Evolutionary conservation across 2,797 vertebrate genomes (phyloP).

Genomic region (Pseudochirops corinnae): DNA sequence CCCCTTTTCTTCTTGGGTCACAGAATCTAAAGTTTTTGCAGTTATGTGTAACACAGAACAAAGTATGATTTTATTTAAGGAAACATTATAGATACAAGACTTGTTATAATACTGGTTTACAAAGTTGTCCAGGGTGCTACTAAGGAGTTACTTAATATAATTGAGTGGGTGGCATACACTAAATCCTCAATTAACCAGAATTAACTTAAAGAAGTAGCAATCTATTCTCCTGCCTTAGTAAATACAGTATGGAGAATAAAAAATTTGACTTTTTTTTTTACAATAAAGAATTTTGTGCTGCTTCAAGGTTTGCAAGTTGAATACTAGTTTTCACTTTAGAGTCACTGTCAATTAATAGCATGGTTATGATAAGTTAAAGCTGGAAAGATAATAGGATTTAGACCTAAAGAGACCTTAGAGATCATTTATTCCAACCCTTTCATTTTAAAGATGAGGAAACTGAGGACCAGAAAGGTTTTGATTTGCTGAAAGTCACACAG

Average conservation of each 20-base stretch:
- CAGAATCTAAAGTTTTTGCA: neutral
- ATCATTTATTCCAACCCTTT: neutral
- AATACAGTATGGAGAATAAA: neutral
- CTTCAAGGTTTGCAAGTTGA: neutral
- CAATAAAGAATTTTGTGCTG: neutral
- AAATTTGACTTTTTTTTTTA: neutral
- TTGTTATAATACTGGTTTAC: neutral
- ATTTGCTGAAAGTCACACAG: neutral
- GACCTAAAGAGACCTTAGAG: neutral
- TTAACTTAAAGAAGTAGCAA: neutral
- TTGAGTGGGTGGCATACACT: neutral
- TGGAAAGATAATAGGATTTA: neutral
- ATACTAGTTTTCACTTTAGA: neutral
- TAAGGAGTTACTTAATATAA: neutral
- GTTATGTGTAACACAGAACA: neutral
- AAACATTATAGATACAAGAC: neutral
- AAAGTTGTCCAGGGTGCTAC: slow-evolving; percentile 12
- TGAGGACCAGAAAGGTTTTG: neutral
- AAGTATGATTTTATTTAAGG: neutral
- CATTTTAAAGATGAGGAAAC: neutral
- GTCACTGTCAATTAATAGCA: neutral
- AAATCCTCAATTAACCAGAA: slow-evolving; percentile 9
- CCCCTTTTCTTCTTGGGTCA: neutral
- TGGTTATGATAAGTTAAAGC: neutral
- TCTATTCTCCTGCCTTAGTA: slow-evolving; percentile 9